These are phyloP conservation scores for Willisornis vidua DNA, from an alignment of 2,113 vertebrate genomes.

Conservation along the genomic window DNA sequence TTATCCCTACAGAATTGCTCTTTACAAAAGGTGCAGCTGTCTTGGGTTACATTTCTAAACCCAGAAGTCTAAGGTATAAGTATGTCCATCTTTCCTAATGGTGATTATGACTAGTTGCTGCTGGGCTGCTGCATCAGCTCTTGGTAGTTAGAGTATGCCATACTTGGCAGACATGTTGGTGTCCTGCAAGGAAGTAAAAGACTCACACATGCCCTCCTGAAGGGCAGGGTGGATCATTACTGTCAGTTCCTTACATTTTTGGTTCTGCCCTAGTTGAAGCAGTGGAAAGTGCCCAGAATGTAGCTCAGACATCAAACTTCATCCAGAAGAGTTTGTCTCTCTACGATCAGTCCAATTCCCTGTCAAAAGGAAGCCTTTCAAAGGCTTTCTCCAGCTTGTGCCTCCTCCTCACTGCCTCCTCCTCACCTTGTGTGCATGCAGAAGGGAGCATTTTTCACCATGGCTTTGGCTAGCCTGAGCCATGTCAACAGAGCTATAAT, in stretches of 20 bases:
- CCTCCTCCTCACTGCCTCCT: not conserved
- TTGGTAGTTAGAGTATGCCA: not conserved
- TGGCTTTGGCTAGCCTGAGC: not conserved
- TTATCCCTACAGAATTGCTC: not conserved
- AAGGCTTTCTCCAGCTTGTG: not conserved
- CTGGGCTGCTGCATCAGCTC: conserved; percentile 43
- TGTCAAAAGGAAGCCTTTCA: not conserved
- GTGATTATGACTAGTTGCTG: not conserved
- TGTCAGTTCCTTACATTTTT: not conserved
- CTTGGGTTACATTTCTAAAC: not conserved
- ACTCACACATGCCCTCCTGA: not conserved
- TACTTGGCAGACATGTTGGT: not conserved
- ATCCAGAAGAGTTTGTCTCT: not conserved
- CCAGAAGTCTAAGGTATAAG: not conserved
- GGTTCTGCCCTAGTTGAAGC: not conserved
- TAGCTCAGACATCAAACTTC: not conserved
- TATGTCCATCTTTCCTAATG: not conserved
- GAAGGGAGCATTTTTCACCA: not conserved
- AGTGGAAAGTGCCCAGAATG: not conserved
- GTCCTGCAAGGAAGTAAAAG: not conserved
- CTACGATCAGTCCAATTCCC: not conserved
- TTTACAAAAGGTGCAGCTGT: not conserved
- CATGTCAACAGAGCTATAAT: not conserved
- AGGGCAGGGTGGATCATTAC: not conserved
- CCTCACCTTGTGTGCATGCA: not conserved